Base-by-base conservation (phyloP, 2,797 vertebrate species). In the Sebastes iracundus region DNA sequence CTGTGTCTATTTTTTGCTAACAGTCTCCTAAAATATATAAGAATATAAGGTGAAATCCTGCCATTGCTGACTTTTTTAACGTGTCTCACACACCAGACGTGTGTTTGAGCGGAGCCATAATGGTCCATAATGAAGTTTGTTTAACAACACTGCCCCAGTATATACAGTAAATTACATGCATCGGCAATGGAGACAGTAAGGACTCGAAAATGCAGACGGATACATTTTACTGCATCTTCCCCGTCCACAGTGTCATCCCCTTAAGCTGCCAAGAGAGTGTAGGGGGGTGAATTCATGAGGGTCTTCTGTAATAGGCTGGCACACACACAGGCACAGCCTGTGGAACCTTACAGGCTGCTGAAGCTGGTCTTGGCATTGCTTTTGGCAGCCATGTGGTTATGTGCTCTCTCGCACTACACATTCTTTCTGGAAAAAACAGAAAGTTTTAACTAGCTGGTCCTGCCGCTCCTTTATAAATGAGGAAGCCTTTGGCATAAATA, bases 401-500 rank as follows among this genome's bases (percentile, higher is more conserved):
- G 95, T 95, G 94, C 95, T 94, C 92, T 91, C 79, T 85, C 95
- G 92, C 95, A 94, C 93, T 93, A 92, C 92, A 95, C 94, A 95
- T 94, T 93, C 94, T 94, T 93, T 94, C 95, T 91, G 75, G 62
- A 78, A 86, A 82, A 82, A 72, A 77, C 46, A 75, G 71, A 90
- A 87, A 93, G 88, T 96, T 97, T 96, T 96, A 97, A 97, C 97
- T 96, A 95, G 96, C 96, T 96, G 94, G 87, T 96, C 94, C 94
- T 94, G 96, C 95, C 94, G 94, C 96, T 96, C 96, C 95, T 96
- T 96, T 96, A 88, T 95, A 97, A 96, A 97, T 93, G 94, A 96
- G 95, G 93, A 96, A 95, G 97, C 97, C 97, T 82, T 93, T 95
- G 97, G 97, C 98, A 96, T 96, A 96, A 97, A 97, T 97, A 97